Percentiles rank a stretch among this genome's conserved stretches.
phyloP scores from a whole-genome alignment of 1,140 invertebrate species.

The Drosophila pallidifrons region DNA sequence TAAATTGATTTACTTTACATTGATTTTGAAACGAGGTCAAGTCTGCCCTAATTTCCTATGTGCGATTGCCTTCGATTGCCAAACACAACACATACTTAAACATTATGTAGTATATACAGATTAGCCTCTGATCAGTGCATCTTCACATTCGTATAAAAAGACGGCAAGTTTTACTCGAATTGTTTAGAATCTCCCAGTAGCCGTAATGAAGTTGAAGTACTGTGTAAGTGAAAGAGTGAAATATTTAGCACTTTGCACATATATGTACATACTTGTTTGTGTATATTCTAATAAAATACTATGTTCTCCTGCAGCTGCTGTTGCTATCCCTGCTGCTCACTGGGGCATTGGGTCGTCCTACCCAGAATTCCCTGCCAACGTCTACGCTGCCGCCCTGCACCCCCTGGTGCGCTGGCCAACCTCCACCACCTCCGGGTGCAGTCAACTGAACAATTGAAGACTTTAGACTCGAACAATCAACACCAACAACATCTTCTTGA shows the following conservation, averaged over 20 bases:
- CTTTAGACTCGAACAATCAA: neutral
- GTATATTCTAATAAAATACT: no score
- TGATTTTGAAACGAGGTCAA: no score
- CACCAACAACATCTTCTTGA: neutral
- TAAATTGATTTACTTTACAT: no score
- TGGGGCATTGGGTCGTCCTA: constrained; percentile 1
- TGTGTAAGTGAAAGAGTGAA: constrained; percentile 25
- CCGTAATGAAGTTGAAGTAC: constrained; percentile 40
- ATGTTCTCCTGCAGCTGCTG: constrained; percentile 27
- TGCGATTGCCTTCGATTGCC: neutral
- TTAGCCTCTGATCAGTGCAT: neutral
- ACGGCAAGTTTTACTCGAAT: neutral
- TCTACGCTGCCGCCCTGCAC: constrained; percentile 36
- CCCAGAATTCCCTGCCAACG: neutral
- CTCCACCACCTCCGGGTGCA: constrained; percentile 47
- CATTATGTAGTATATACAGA: neutral
- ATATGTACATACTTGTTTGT: no score
- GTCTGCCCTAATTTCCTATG: no score
- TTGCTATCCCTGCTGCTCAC: constrained; percentile 41
- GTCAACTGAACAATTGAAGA: constrained; percentile 43
- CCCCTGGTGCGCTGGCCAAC: constrained; percentile 60
- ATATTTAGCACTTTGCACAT: no score
- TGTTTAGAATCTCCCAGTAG: constrained; percentile 5
- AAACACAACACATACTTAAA: constrained; percentile 3
- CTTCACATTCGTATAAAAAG: constrained; percentile 18